A percentile compares a stretch with the other conserved stretches of the same genome.
phyloP scores from a whole-genome alignment of 2,888 invertebrate species.

The Cephus pygmeus region DNA sequence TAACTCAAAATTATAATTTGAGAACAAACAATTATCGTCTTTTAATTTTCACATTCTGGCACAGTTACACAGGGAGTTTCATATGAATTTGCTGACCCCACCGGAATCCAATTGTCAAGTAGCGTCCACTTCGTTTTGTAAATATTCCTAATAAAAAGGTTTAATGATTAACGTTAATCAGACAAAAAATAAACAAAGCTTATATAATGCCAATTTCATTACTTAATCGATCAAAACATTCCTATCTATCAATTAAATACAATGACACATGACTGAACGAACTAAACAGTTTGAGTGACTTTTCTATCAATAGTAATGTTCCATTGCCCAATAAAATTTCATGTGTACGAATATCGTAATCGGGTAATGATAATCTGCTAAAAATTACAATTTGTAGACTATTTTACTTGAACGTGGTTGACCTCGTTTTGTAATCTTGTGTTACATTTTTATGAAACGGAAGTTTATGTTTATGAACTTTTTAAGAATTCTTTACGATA shows the following conservation, averaged over 20 bases:
- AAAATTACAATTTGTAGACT: not conserved
- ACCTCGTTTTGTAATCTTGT: not conserved
- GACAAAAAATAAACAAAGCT: not conserved
- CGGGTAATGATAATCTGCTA: not conserved
- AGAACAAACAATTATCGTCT: not conserved
- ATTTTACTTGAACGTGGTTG: not conserved
- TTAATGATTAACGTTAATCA: not conserved
- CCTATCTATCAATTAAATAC: not conserved
- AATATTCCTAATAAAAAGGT: not conserved
- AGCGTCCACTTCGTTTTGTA: not conserved
- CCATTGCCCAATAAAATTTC: no score
- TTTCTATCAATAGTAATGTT: not conserved
- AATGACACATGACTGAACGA: not conserved
- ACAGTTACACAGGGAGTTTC: not conserved
- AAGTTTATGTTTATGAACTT: not conserved
- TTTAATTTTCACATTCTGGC: not conserved
- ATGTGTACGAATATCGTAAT: no score
- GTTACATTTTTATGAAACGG: no score
- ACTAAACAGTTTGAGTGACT: not conserved
- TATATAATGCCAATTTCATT: not conserved
- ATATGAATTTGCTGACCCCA: not conserved
- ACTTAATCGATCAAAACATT: not conserved
- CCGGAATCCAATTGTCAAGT: not conserved
- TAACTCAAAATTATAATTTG: not conserved
- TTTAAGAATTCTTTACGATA: not conserved